Evolutionary conservation across 2,113 vertebrate species (phyloP).

Genomic region (Ailurus styani): DNA sequence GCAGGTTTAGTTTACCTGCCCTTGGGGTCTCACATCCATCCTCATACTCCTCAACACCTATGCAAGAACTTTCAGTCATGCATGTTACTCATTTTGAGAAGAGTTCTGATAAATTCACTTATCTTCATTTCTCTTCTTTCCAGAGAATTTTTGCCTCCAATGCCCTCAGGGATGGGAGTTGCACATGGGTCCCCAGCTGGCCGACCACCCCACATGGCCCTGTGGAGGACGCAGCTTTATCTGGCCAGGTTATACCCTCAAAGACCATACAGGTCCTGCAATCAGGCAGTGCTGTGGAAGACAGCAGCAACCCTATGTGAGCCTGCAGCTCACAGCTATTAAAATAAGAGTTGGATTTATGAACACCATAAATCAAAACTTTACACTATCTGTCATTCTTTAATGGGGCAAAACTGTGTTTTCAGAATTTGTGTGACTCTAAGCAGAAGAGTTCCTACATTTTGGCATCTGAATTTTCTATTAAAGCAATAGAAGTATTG

Average conservation of each 20-base stretch:
- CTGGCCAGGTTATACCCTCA: neutral
- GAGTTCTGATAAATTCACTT: neutral
- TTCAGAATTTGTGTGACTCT: neutral
- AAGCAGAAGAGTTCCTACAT: neutral
- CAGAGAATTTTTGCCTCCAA: neutral
- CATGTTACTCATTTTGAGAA: neutral
- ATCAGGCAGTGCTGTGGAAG: neutral
- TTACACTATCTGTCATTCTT: neutral
- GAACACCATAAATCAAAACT: neutral
- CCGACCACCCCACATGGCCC: fast-evolving
- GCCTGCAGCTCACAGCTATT: neutral
- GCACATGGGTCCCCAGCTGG: neutral
- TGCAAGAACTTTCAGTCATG: neutral
- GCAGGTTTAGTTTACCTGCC: neutral
- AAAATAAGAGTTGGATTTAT: neutral
- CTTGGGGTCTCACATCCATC: fast-evolving
- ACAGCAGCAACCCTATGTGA: neutral
- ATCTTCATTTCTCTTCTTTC: neutral
- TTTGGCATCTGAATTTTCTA: neutral
- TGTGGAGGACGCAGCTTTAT: neutral
- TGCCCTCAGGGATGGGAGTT: no score
- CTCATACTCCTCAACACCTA: neutral
- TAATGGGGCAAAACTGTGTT: neutral
- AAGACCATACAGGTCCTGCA: neutral
- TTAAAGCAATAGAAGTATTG: neutral